phyloP scores from a whole-genome alignment of 2,113 vertebrate species.

The Sula dactylatra region DNA sequence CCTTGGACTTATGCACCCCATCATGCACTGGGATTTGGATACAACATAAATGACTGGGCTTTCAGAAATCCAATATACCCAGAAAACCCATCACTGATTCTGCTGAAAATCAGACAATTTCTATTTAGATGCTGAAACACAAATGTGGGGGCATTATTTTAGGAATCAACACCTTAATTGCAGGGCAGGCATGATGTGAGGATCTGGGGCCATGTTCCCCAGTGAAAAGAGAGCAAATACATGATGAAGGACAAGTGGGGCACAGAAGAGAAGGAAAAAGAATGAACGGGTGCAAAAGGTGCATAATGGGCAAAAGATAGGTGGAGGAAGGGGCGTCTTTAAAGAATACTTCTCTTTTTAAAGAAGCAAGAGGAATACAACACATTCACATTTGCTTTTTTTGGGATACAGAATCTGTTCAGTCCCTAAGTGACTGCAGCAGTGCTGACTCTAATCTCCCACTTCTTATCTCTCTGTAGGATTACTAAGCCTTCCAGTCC shows the following conservation, averaged over 20 bases:
- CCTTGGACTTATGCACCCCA: neutral
- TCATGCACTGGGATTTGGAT: neutral
- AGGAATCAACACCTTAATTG: neutral
- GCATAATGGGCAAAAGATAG: neutral
- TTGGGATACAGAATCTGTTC: neutral
- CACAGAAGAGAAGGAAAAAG: neutral
- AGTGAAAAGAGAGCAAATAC: neutral
- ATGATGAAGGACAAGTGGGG: neutral
- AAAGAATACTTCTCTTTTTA: neutral
- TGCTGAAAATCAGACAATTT: neutral
- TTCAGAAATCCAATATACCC: neutral
- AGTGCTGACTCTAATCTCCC: conserved; percentile 46
- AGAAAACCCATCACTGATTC: neutral
- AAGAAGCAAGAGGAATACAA: neutral
- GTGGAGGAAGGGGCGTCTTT: neutral
- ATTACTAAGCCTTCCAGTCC: conserved; percentile 49
- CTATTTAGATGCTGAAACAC: neutral
- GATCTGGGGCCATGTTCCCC: neutral
- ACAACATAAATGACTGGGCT: neutral
- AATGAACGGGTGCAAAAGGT: neutral
- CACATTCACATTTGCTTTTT: neutral
- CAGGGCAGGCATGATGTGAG: neutral
- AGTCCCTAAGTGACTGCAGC: neutral
- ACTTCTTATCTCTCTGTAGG: conserved; percentile 18
- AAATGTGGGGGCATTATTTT: neutral